Evolutionary conservation across 2,888 invertebrate genomes (phyloP), one percentile per base, ranked within the genome.

Genomic region (Branchipolynoe longqiensis): DNA sequence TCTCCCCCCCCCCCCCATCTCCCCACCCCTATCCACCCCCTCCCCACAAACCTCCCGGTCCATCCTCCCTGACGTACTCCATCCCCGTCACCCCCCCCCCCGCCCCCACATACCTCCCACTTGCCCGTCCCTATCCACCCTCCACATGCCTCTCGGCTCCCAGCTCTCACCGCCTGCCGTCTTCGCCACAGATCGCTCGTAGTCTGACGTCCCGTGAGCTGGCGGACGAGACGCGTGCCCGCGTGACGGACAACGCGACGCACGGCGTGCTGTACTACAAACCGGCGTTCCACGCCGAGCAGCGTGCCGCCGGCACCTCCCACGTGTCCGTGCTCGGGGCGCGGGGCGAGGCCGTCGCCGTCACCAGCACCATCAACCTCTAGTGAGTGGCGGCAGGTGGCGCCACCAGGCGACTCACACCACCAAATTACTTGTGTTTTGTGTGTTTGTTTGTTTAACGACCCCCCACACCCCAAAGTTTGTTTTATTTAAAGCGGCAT

Each of bases 321-420:
- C 99, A 99, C 92, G 95, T 98, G 41, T 97, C 97, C 0, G 96
- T 98, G 62, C 93, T 98, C 31, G 97, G 96, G 0, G 95, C 95
- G 1, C 96, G 97, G 92, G 98, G 99, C 0, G 97, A 98, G 92
- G 99, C 98, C 0, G 97, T 99, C 0, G 96, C 98, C 0, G 96
- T 97, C 0, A 99, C 99, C 0, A 97, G 97, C 89, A 97, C 98
- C 0, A 95, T 98, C n/a, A 98, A 98, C 93, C 95, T 95, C 88
- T 96, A 96, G 97, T 97, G 94, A 95, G 95, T 88, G n/a, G n/a
- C n/a, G n/a, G n/a, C n/a, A n/a, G n/a, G n/a, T n/a, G n/a, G n/a
- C n/a, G n/a, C n/a, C n/a, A n/a, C n/a, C n/a, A n/a, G n/a, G n/a
- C n/a, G n/a, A n/a, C n/a, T n/a, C n/a, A n/a, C n/a, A n/a, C n/a